A percentile compares a stretch with the other conserved stretches of the same genome.
Evolutionary conservation across 2,797 vertebrate genomes (phyloP).

Genomic region (Enteromius radiatus): DNA sequence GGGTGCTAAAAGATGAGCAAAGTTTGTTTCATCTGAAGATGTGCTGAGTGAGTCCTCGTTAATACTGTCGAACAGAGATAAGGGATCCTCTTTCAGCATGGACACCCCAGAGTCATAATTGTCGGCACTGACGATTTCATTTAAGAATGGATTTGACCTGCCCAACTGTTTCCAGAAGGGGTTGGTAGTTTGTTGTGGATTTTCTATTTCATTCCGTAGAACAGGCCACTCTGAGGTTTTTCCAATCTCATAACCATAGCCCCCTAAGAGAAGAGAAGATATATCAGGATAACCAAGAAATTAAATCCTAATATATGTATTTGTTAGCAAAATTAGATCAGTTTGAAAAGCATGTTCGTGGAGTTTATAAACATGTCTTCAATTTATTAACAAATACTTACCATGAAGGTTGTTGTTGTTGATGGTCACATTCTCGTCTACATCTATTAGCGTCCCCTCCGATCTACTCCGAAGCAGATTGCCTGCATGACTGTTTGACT

Average conservation of each 20-base stretch:
- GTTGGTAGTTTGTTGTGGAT: slow-evolving; percentile 77
- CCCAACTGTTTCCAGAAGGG: slow-evolving; percentile 93
- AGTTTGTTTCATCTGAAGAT: slow-evolving; percentile 88
- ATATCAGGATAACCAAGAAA: not conserved
- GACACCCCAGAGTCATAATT: slow-evolving; percentile 67
- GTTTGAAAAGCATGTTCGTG: not conserved
- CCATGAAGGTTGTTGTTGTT: slow-evolving; percentile 72
- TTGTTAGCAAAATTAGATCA: not conserved
- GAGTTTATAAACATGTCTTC: not conserved
- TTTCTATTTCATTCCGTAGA: slow-evolving; percentile 65
- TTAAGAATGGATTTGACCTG: slow-evolving; percentile 92
- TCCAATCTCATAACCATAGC: slow-evolving; percentile 44
- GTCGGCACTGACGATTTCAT: slow-evolving; percentile 83
- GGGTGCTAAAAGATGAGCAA: slow-evolving; percentile 74
- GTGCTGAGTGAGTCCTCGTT: slow-evolving; percentile 81
- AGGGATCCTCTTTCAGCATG: slow-evolving; percentile 76
- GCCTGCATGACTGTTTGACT: slow-evolving; percentile 69
- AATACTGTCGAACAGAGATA: slow-evolving; percentile 73
- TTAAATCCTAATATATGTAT: not conserved
- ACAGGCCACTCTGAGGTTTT: slow-evolving; percentile 67
- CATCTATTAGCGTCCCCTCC: slow-evolving; percentile 88
- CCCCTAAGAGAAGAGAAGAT: slow-evolving; percentile 67
- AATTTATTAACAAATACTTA: slow-evolving; percentile 58
- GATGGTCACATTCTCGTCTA: slow-evolving; percentile 73
- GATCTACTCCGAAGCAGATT: slow-evolving; percentile 86